phyloP scores from a whole-genome alignment of 2,888 invertebrate species.

The Holacanthella duospinosa region DNA sequence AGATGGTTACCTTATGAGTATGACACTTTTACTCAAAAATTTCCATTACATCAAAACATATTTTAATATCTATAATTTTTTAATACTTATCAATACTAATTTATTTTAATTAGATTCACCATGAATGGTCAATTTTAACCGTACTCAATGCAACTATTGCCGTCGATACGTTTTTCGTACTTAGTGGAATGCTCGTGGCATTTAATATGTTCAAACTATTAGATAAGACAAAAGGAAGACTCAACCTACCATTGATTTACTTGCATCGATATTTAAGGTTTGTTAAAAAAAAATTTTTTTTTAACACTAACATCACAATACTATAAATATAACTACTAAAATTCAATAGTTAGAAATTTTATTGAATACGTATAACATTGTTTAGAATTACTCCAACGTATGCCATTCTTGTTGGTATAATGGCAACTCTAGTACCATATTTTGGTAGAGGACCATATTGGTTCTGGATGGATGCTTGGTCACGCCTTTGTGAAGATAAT shows the following conservation, averaged over 20 bases:
- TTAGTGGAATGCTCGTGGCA: slow-evolving; percentile 52
- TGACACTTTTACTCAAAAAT: neutral
- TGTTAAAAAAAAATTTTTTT: no score
- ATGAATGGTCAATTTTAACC: slow-evolving; percentile 43
- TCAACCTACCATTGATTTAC: slow-evolving; percentile 48
- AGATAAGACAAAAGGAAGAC: slow-evolving; percentile 44
- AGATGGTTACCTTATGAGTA: neutral
- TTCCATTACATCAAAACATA: neutral
- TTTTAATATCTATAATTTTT: neutral
- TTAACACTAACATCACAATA: no score
- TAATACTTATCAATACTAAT: slow-evolving; percentile 15
- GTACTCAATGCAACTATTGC: slow-evolving; percentile 53
- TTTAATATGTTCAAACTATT: slow-evolving; percentile 43
- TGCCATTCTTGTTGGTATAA: slow-evolving; percentile 29
- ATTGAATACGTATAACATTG: neutral
- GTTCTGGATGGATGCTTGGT: slow-evolving; percentile 16
- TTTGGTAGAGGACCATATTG: slow-evolving; percentile 29
- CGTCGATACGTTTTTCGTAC: slow-evolving; percentile 55
- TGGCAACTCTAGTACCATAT: slow-evolving; percentile 30
- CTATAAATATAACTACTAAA: no score
- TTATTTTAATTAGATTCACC: slow-evolving; percentile 55
- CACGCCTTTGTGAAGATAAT: slow-evolving; percentile 23
- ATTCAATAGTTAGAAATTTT: no score
- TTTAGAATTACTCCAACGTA: slow-evolving; percentile 33
- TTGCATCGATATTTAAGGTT: slow-evolving; percentile 55